Conservation (phyloP, 1,140 invertebrate species). For the Pomacea maculata region DNA sequence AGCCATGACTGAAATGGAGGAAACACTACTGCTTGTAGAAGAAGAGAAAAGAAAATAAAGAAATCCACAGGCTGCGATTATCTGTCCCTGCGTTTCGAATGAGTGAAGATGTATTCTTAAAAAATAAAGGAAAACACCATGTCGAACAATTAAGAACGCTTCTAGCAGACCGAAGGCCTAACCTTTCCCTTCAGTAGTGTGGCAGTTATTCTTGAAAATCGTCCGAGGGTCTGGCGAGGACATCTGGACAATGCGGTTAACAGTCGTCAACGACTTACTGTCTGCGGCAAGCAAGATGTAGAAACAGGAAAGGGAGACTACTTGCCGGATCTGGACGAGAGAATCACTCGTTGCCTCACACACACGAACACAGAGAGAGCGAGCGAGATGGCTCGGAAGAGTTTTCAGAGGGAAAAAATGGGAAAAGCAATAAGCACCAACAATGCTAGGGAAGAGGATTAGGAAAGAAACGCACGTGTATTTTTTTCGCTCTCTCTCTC, state of each 20-base stretch:
- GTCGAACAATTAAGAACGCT: background rate
- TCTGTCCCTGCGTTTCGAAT: background rate
- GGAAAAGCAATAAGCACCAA: conserved; percentile 2
- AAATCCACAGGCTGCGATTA: background rate
- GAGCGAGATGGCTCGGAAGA: background rate
- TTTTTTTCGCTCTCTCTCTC: background rate
- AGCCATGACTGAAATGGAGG: no score
- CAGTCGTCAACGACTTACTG: background rate
- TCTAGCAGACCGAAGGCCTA: no score
- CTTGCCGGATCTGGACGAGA: no score
- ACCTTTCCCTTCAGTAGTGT: no score
- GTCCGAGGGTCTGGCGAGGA: no score
- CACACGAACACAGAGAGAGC: background rate
- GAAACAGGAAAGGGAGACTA: background rate
- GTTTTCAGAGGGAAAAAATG: background rate
- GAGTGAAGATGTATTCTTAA: background rate
- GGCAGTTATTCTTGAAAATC: no score
- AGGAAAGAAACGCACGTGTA: background rate
- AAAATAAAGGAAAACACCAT: background rate
- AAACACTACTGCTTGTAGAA: no score
- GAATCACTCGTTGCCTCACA: no score
- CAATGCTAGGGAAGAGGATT: conserved; percentile 1
- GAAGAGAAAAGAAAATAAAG: background rate
- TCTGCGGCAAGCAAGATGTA: background rate
- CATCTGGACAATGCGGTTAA: no score